Evolutionary conservation across 2,113 vertebrate species (phyloP), one percentile per base, ranked within the genome.

Genomic region (Callipepla californica): DNA sequence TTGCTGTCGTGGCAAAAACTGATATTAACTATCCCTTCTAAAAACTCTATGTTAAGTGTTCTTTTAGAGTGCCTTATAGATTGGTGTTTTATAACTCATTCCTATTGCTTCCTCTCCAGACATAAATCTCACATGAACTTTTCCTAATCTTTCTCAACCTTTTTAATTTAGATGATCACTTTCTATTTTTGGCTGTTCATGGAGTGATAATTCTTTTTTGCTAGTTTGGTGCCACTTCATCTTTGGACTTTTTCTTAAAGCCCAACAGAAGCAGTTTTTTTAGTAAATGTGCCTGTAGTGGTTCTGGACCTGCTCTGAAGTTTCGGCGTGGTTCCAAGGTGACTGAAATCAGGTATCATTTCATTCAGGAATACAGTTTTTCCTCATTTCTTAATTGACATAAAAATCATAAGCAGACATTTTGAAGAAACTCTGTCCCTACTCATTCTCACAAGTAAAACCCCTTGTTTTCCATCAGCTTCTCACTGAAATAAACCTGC

Each of bases 81-180:
- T 91, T 76, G 55, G 7, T 91, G 55, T 69, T 95, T 91, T 92
- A 55, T 89, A 93, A 82, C 38, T 95, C 55, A 62, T 91, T 87
- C 40, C 67, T 79, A 16, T 61, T 87, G 32, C 91, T 79, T 79
- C 22, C 40, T 85, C 26, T 85, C 25, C 53, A 74, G 65, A 45
- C 50, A 70, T 93, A 85, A 85, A 85, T 96, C 28, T 45, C 80
- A 47, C 0, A 30, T 90, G 88, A 95, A 90, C 59, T 74, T 95
- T 45, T 18, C 66, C 47, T 95, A 62, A 34, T 89, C 57, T 89
- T 91, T 66, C 59, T 82, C n/a, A 82, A 25, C 50, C n/a, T 74
- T 79, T 89, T 85, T 80, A 89, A 94, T 93, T 69, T 87, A 80
- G 72, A 73, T 84, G 67, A 69, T 87, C 40, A 38, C 63, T 92